These are phyloP conservation scores for Cichladusa arquata DNA, from an alignment of 2,113 vertebrate species.

Conservation along the genomic window DNA sequence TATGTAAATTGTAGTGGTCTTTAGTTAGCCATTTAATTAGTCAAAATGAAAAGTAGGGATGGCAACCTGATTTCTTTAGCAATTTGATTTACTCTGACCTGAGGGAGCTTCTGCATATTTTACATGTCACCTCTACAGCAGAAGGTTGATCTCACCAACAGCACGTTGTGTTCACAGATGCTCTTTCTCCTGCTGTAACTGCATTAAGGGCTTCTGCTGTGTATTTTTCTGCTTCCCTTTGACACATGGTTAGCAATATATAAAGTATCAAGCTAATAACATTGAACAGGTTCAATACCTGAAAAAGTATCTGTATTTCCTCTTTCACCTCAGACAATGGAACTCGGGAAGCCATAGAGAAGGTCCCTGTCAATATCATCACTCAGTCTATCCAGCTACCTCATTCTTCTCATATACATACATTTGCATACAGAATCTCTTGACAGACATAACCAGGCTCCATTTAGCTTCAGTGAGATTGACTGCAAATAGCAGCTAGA, in stretches of 20 bases:
- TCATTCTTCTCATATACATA: not conserved
- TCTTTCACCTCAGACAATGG: not conserved
- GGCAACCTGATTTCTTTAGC: not conserved
- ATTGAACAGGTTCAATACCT: not conserved
- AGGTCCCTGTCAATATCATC: not conserved
- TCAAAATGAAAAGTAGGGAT: conserved; percentile 30
- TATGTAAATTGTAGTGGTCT: not conserved
- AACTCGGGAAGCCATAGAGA: not conserved
- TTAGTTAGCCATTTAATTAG: conserved; percentile 53
- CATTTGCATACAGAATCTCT: not conserved
- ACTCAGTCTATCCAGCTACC: not conserved
- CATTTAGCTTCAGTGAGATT: not conserved
- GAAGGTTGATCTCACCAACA: not conserved
- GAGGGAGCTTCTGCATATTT: not conserved
- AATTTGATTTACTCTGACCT: conserved; percentile 34
- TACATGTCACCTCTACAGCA: not conserved
- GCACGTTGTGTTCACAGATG: not conserved
- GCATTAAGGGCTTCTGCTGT: not conserved
- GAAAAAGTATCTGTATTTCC: not conserved
- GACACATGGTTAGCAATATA: not conserved
- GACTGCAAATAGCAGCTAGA: not conserved
- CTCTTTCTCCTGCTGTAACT: not conserved
- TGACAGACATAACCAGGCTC: not conserved
- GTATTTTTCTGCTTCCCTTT: not conserved
- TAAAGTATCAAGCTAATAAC: not conserved